These are phyloP conservation scores for Kryphioiulus occultus DNA, from an alignment of 2,888 invertebrate species.

Conservation along the genomic window DNA sequence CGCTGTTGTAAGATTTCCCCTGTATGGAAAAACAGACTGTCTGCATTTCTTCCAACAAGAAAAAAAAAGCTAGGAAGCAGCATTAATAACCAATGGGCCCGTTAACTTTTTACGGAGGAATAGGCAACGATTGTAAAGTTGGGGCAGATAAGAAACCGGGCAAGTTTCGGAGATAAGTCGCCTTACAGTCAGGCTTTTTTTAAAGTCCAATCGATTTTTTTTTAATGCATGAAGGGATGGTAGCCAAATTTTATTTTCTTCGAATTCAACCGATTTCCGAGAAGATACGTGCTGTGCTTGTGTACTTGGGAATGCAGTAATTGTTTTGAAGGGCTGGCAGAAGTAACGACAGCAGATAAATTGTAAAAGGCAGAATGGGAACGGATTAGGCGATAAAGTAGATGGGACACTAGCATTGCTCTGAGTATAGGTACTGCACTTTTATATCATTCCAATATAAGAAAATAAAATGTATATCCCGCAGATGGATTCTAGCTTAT, in stretches of 20 bases:
- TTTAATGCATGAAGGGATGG: conserved; percentile 11
- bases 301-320: neutral
- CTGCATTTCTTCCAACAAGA: neutral
- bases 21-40: neutral
- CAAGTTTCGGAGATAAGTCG: neutral
- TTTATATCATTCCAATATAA: too few species aligned
- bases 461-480: too few species aligned
- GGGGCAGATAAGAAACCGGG: neutral
- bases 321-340: conserved; percentile 22
- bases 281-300: neutral
- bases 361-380: neutral
- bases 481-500: too few species aligned
- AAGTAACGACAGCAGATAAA: conserved; percentile 31
- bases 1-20: too few species aligned
- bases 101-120: neutral
- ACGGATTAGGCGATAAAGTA: conserved; percentile 10
- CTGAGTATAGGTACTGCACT: neutral
- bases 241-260: conserved; percentile 24
- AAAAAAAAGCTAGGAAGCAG: neutral
- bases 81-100: neutral
- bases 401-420: neutral
- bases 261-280: conserved; percentile 27
- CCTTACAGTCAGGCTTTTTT: conserved; percentile 16
- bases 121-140: conserved; percentile 10
- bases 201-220: neutral